phyloP scores from a whole-genome alignment of 2,797 vertebrate species.

The Fistularia commersonii region DNA sequence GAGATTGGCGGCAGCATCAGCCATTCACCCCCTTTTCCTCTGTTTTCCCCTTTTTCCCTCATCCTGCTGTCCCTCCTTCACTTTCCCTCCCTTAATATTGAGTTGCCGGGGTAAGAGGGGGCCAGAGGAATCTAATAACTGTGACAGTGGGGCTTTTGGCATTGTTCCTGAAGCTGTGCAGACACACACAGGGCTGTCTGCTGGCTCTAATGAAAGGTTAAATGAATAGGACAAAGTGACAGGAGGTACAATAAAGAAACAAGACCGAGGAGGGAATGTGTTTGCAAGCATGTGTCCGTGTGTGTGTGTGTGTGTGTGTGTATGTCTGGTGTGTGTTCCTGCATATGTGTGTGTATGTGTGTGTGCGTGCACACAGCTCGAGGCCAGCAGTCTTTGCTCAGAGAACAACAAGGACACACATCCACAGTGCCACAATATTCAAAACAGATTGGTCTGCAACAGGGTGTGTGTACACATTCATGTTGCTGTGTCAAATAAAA shows the following conservation, averaged over 20 bases:
- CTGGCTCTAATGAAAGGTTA: slow-evolving; percentile 99
- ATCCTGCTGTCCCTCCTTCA: slow-evolving; percentile 62
- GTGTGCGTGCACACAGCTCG: slow-evolving; percentile 24
- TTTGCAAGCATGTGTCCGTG: slow-evolving; percentile 45
- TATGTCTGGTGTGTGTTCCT: slow-evolving; percentile 6
- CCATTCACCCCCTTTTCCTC: slow-evolving; percentile 35
- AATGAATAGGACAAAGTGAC: slow-evolving; percentile 98
- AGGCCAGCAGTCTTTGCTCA: slow-evolving; percentile 81
- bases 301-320: slow-evolving; percentile 26
- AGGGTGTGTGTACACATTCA: slow-evolving; percentile 75
- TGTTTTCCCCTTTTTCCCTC: slow-evolving; percentile 17
- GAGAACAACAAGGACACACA: slow-evolving; percentile 85
- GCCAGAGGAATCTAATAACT: slow-evolving; percentile 97
- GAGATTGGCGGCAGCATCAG: slow-evolving; percentile 48
- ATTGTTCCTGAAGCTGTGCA: slow-evolving; percentile 80
- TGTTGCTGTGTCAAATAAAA: slow-evolving; percentile 69
- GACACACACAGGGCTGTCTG: slow-evolving; percentile 84
- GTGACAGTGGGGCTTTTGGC: slow-evolving; percentile 93
- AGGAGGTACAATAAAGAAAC: slow-evolving; percentile 92
- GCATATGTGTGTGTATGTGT: slow-evolving; percentile 19
- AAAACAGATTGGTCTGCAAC: slow-evolving; percentile 86
- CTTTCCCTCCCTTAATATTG: slow-evolving; percentile 81
- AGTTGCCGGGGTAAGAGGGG: slow-evolving; percentile 92
- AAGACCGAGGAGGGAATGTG: slow-evolving; percentile 58
- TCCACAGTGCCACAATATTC: slow-evolving; percentile 86